A percentile compares a stretch with the other conserved stretches of the same genome.
These are phyloP conservation scores for Tretioscincus oriximinensis DNA, from an alignment of 2,113 vertebrate genomes.

Conservation along the genomic window DNA sequence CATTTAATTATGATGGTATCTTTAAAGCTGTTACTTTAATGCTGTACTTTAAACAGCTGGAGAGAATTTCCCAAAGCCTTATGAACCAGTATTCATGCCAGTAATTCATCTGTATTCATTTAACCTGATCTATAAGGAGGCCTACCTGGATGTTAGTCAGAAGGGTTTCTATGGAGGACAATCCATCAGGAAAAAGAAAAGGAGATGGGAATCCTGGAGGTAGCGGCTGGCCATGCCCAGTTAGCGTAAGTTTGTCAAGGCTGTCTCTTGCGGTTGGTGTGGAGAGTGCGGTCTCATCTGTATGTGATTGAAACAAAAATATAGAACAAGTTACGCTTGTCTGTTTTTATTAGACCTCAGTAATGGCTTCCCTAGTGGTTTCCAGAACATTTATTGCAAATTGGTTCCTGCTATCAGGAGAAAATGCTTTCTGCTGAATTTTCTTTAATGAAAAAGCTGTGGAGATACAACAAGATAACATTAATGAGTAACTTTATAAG, in stretches of 20 bases:
- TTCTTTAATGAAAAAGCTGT: constrained; percentile 90
- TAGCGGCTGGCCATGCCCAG: constrained; percentile 91
- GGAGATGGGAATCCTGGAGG: constrained; percentile 96
- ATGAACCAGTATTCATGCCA: constrained; percentile 51
- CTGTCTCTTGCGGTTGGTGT: constrained; percentile 96
- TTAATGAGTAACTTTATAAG: constrained; percentile 90
- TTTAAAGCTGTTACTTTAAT: constrained; percentile 35
- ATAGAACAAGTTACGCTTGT: constrained; percentile 89
- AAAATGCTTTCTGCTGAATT: constrained; percentile 89
- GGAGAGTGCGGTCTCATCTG: constrained; percentile 95
- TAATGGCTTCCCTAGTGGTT: constrained; percentile 88
- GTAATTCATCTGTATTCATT: constrained; percentile 45
- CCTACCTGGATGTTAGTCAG: constrained; percentile 99
- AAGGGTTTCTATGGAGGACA: constrained; percentile 99
- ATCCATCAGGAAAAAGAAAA: constrained; percentile 96
- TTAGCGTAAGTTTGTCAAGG: constrained; percentile 95
- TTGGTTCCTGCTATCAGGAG: constrained; percentile 89
- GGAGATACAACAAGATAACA: constrained; percentile 89
- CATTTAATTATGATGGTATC: constrained; percentile 38
- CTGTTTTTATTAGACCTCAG: constrained; percentile 89
- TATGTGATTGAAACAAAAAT: constrained; percentile 89
- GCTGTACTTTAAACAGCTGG: constrained; percentile 45
- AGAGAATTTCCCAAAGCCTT: constrained; percentile 49
- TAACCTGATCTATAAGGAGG: constrained; percentile 43
- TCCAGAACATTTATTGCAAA: constrained; percentile 91